These are phyloP conservation scores for Passer domesticus DNA, from an alignment of 2,113 vertebrate genomes.

Conservation along the genomic window DNA sequence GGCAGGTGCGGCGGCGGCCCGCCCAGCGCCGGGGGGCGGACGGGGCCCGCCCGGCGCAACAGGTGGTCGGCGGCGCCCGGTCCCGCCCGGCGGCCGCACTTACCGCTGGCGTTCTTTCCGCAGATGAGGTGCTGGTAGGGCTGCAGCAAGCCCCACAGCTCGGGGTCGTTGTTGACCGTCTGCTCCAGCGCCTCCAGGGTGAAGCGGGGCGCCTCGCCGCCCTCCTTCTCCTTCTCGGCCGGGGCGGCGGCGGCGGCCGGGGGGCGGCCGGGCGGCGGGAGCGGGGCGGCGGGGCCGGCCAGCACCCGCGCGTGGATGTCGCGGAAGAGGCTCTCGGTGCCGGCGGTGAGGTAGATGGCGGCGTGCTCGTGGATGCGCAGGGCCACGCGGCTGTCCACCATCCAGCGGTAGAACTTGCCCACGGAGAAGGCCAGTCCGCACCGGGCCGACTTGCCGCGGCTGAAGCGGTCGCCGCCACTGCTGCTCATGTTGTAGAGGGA, in stretches of 20 bases:
- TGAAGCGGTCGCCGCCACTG: constrained; percentile 91
- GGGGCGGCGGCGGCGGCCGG: background rate
- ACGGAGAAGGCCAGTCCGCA: constrained; percentile 93
- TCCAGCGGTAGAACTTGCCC: constrained; percentile 97
- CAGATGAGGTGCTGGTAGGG: background rate
- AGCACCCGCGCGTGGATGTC: constrained; percentile 84
- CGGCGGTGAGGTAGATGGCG: constrained; percentile 93
- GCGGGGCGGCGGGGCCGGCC: constrained; percentile 44
- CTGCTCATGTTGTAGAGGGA: constrained; percentile 96
- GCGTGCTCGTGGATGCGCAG: constrained; percentile 94
- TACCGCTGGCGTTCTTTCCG: background rate
- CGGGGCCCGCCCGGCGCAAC: background rate
- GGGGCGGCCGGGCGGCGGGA: constrained; percentile 30
- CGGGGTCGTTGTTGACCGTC: background rate
- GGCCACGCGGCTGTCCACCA: constrained; percentile 94
- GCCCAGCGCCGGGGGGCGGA: background rate
- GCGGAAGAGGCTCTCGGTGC: constrained; percentile 92
- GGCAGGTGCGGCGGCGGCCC: background rate
- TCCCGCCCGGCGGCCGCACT: background rate
- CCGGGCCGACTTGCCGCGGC: constrained; percentile 89
- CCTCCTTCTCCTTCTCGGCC: background rate
- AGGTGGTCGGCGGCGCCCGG: background rate
- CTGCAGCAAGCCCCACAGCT: background rate
- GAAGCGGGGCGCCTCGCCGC: background rate
- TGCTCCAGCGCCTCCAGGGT: background rate